phyloP scores from a whole-genome alignment of 2,888 invertebrate genomes.

The Caenorhabditis doughertyi region DNA sequence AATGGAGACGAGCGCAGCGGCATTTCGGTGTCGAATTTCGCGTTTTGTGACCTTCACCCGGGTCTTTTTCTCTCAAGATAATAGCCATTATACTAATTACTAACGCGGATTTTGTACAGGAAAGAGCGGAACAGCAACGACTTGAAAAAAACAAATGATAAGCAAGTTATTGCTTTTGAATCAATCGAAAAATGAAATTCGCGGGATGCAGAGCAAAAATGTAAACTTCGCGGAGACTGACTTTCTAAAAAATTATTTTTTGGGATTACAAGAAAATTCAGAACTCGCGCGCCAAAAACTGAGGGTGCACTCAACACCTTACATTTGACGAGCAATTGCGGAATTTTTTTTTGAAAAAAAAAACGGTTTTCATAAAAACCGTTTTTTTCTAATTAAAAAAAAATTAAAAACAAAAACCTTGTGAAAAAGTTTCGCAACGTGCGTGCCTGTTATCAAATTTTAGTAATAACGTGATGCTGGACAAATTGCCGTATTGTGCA shows the following conservation, averaged over 20 bases:
- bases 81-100: slow-evolving; percentile 64
- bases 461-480: neutral
- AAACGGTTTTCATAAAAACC: neutral
- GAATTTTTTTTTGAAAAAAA: neutral
- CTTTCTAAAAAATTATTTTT: neutral
- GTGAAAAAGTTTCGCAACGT: slow-evolving; percentile 14
- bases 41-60: slow-evolving; percentile 62
- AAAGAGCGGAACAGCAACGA: slow-evolving; percentile 2
- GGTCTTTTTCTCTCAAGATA: slow-evolving; percentile 38
- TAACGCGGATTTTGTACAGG: neutral
- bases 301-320: neutral
- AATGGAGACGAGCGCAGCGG: slow-evolving; percentile 54
- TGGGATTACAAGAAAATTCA: neutral
- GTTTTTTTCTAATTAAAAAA: too few species aligned
- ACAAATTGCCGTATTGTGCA: slow-evolving; percentile 10
- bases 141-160: slow-evolving; percentile 5
- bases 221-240: too few species aligned
- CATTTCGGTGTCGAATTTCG: slow-evolving; percentile 64
- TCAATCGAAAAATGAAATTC: neutral
- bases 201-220: too few species aligned
- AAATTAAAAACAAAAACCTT: neutral
- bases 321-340: slow-evolving; percentile 9
- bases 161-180: neutral
- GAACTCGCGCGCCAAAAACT: neutral
- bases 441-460: neutral